Evolutionary conservation across 2,113 vertebrate species (phyloP), one percentile per base, ranked within the genome.

Genomic region (Alexandromys fortis): DNA sequence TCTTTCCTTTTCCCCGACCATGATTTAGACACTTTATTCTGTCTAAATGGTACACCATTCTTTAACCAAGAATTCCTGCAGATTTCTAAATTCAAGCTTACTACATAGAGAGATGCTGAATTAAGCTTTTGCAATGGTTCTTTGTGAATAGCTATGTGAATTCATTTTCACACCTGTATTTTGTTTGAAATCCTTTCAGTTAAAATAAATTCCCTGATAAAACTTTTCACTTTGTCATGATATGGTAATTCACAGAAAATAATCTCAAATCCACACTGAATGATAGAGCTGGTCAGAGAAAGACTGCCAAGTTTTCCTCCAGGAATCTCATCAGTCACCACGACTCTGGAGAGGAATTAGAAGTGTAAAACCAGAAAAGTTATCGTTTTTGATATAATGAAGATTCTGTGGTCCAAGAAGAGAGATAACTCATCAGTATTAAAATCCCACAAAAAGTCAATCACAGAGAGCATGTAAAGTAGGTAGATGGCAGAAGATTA

Each of bases 401-500:
- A 86, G 68, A 94, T 94, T 95, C 73, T 89, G 52, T 96, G n/a
- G 55, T 96, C 30, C 61, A 82, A 35, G 63, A 91, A 79, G 33
- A 87, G n/a, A 97, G 82, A 95, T n/a, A 94, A 94, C 89, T 92
- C 82, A 79, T 96, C 82, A 91, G 52, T 82, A 91, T 90, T 96
- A 94, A 95, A 97, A 75, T 97, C 82, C 91, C 1, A 0, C 14
- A 79, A 68, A 76, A 52, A 68, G 58, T 91, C 85, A 94, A 30
- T 96, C 86, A 75, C 42, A 77, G 75, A 75, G 49, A 95, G 33
- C 73, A 82, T 58, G 89, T 89, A 47, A 85, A 78, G 47, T 95
- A 95, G 76, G 91, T 45, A 94, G 91, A 91, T 76, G 73, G 85
- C 91, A 96, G 81, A 95, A 96, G 63, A 96, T 94, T 94, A 95